A percentile compares a stretch with the other conserved stretches of the same genome.
These are phyloP conservation scores for Nerophis lumbriciformis DNA, from an alignment of 2,113 vertebrate species.

Conservation along the genomic window DNA sequence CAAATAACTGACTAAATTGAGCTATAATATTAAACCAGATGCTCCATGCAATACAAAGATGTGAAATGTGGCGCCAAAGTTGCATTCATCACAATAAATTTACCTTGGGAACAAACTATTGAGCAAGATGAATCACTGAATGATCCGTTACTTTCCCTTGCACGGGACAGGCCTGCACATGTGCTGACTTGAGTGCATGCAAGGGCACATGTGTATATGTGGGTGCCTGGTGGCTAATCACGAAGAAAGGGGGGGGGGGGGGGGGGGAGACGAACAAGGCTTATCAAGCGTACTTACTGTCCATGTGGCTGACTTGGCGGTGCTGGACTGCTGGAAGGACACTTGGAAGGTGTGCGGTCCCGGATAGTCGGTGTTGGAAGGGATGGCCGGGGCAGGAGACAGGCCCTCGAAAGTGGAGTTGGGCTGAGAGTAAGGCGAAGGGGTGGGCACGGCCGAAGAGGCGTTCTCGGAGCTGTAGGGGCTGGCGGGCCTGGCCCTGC, in stretches of 20 bases:
- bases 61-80: neutral
- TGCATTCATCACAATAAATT: slow-evolving; percentile 11
- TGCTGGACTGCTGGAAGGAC: slow-evolving; percentile 99
- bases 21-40: neutral
- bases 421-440: slow-evolving; percentile 96
- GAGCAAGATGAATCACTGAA: slow-evolving; percentile 35
- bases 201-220: slow-evolving; percentile 17
- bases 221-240: slow-evolving; percentile 9
- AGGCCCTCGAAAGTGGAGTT: slow-evolving; percentile 98
- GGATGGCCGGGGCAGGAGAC: slow-evolving; percentile 94
- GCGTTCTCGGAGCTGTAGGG: slow-evolving; percentile 94
- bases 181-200: slow-evolving; percentile 36
- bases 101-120: neutral
- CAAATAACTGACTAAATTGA: neutral
- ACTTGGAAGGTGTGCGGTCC: slow-evolving; percentile 95
- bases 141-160: slow-evolving; percentile 43
- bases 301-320: slow-evolving; percentile 98
- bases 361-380: slow-evolving; percentile 97
- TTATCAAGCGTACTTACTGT: slow-evolving; percentile 82
- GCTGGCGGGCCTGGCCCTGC: slow-evolving; percentile 86
- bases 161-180: slow-evolving; percentile 40
- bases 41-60: neutral
- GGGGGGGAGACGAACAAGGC: neutral
- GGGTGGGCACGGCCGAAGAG: slow-evolving; percentile 84
- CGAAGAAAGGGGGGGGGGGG: neutral